Evolutionary conservation across 2,113 vertebrate species (phyloP).

Genomic region (Apeltes quadracus): DNA sequence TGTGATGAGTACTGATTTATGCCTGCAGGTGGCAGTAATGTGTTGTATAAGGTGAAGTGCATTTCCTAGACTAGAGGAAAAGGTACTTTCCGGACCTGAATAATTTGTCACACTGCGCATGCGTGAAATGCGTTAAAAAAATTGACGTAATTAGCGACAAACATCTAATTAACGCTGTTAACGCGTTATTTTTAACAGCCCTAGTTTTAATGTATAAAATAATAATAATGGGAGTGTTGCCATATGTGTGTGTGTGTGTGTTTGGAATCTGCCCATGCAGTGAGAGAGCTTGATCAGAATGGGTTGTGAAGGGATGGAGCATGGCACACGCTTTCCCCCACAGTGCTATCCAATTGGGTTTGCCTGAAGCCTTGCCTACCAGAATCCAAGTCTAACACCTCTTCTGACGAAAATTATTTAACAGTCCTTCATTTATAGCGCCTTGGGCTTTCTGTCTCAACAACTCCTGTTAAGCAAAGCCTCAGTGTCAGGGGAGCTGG

Average conservation of each 20-base stretch:
- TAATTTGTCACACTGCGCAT: too few relatives aligned
- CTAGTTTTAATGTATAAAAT: neutral
- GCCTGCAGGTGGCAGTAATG: too few relatives aligned
- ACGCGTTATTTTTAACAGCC: too few relatives aligned
- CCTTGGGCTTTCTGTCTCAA: conserved; percentile 67
- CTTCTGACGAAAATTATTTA: conserved; percentile 67
- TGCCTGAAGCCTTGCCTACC: conserved; percentile 54
- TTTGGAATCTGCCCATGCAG: conserved; percentile 29
- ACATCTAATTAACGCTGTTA: too few relatives aligned
- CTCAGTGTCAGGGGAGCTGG: conserved; percentile 59
- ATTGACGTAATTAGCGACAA: too few relatives aligned
- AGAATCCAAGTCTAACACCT: conserved; percentile 52
- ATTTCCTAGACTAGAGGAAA: too few relatives aligned
- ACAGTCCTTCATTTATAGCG: conserved; percentile 61
- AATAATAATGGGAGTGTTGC: neutral
- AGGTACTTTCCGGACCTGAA: too few relatives aligned
- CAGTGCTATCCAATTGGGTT: conserved; percentile 40
- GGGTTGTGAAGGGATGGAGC: conserved; percentile 52
- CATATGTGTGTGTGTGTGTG: neutral
- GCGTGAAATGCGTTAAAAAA: too few relatives aligned
- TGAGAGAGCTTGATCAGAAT: conserved; percentile 50
- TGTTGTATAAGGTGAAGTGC: too few relatives aligned
- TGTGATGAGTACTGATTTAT: too few relatives aligned
- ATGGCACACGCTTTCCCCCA: conserved; percentile 52
- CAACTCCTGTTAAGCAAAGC: conserved; percentile 60